These are phyloP conservation scores for Notospermus geniculatus DNA, from an alignment of 1,140 invertebrate genomes.

Conservation along the genomic window DNA sequence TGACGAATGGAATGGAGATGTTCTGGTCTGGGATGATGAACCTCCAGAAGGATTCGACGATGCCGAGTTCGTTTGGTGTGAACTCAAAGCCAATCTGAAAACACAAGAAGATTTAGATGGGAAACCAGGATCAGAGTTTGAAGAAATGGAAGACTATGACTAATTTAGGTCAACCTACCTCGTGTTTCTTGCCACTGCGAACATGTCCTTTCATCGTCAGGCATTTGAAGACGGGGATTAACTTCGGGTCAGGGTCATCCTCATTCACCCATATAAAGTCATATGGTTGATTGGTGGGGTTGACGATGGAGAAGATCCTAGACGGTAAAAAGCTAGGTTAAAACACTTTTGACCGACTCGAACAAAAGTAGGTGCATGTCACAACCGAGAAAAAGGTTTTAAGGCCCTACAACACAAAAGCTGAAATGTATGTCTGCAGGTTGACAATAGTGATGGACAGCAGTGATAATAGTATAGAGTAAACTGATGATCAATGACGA, in stretches of 20 bases:
- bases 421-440: too few species aligned
- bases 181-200: constrained; percentile 48
- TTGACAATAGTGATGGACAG: too few species aligned
- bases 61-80: constrained; percentile 38
- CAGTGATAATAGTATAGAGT: too few species aligned
- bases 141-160: too few species aligned
- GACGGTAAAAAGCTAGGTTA: constrained; percentile 10
- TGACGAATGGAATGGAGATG: constrained; percentile 53
- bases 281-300: constrained; percentile 52
- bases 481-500: too few species aligned
- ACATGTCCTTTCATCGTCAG: constrained; percentile 38
- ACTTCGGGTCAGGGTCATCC: constrained; percentile 46
- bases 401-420: too few species aligned
- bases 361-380: too few species aligned
- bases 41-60: constrained; percentile 54
- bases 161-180: constrained; percentile 38
- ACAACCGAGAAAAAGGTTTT: too few species aligned
- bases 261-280: constrained; percentile 52
- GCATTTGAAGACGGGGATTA: constrained; percentile 41
- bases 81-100: constrained; percentile 54
- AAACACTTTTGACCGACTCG: too few species aligned
- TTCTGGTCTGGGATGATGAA: constrained; percentile 52
- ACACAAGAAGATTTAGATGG: too few species aligned
- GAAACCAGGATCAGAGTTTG: too few species aligned
- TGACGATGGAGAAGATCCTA: constrained; percentile 51